Conservation (phyloP, 2,113 vertebrate genomes). For the Carettochelys insculpta region DNA sequence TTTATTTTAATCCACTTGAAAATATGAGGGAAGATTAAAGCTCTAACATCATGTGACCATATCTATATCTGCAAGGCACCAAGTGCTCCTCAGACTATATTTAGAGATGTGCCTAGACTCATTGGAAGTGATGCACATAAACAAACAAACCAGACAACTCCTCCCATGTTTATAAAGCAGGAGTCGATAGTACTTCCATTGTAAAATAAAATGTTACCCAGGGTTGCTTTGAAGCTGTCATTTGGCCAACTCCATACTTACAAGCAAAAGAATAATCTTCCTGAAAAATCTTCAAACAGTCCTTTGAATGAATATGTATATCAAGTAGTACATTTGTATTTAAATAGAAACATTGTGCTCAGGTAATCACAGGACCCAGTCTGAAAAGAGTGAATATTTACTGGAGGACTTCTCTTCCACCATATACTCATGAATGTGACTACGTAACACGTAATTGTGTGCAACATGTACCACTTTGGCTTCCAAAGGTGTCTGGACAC, state of each 20-base stretch:
- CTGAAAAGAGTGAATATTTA: not conserved
- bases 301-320: not conserved
- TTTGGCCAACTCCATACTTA: not conserved
- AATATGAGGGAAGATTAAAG: not conserved
- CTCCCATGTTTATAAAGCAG: not conserved
- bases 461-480: not conserved
- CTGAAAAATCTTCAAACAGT: not conserved
- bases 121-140: not conserved
- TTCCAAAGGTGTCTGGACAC: not conserved
- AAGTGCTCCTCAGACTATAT: accelerated
- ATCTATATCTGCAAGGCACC: not conserved
- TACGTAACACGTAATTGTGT: not conserved
- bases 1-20: not conserved
- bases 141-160: not conserved
- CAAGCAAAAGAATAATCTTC: not conserved
- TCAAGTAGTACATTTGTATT: not conserved
- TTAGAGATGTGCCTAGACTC: accelerated
- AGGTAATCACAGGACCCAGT: not conserved
- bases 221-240: not conserved
- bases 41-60: accelerated
- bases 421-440: not conserved
- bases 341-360: not conserved
- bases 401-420: not conserved
- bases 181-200: not conserved
- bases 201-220: not conserved